phyloP scores from a whole-genome alignment of 92 coral and sea anemone species.

The Isaurus tuberculatus region DNA sequence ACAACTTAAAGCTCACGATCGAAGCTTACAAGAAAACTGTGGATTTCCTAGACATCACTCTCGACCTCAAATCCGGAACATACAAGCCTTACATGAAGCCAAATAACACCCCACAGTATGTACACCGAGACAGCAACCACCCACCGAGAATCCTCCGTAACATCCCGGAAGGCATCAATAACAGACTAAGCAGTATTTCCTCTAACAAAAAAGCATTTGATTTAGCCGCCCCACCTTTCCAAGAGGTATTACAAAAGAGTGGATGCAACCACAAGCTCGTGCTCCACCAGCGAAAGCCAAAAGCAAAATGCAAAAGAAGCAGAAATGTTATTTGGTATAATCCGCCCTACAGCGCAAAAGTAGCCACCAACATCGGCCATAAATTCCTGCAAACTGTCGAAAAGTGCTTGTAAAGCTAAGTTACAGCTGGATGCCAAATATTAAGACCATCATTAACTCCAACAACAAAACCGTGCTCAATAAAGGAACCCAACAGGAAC shows the following conservation, averaged over 20 bases:
- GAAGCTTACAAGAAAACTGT: constrained; percentile 1
- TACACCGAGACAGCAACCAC: neutral
- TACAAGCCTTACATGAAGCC: constrained; percentile 14
- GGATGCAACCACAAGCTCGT: neutral
- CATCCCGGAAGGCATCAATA: constrained; percentile 11
- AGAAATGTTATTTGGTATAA: neutral
- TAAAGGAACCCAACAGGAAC: too few species aligned
- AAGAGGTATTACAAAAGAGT: neutral
- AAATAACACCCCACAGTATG: constrained; percentile 6
- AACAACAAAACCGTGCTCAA: too few species aligned
- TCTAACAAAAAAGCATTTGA: neutral
- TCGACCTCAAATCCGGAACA: neutral
- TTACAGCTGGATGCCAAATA: neutral
- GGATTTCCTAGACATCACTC: constrained; percentile 9
- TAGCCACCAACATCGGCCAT: constrained; percentile 16
- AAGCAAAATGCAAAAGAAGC: neutral
- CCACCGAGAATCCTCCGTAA: neutral
- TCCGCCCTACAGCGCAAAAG: neutral
- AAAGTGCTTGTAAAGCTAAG: neutral
- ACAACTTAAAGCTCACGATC: neutral
- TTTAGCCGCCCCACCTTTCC: neutral
- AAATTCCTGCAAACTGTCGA: neutral
- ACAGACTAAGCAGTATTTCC: constrained; percentile 4
- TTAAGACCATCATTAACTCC: neutral
- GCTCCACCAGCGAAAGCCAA: neutral